Evolutionary conservation across 2,113 vertebrate species (phyloP).

Genomic region (Catharus bicknelli): DNA sequence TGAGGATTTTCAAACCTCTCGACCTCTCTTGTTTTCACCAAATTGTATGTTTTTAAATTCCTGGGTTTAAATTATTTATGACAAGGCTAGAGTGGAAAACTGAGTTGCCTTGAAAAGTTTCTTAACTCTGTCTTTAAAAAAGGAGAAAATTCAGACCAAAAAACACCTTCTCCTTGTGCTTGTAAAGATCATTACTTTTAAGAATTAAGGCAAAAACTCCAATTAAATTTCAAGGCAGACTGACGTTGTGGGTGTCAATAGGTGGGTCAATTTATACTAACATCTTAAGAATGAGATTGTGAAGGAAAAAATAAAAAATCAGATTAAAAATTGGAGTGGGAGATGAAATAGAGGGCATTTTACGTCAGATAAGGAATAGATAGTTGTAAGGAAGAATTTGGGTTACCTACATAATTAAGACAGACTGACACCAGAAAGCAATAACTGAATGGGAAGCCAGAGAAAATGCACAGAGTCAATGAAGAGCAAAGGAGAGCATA

Average conservation of each 20-base stretch:
- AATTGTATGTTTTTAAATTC: background rate
- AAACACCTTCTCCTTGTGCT: fast-evolving
- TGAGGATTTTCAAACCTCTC: background rate
- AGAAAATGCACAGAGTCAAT: background rate
- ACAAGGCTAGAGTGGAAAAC: background rate
- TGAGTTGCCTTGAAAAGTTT: background rate
- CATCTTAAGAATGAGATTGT: background rate
- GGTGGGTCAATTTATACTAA: background rate
- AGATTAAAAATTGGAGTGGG: background rate
- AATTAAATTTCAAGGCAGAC: background rate
- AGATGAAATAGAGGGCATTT: background rate
- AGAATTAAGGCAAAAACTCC: background rate
- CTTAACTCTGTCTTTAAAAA: background rate
- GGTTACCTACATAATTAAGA: background rate
- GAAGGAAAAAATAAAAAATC: background rate
- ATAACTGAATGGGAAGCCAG: background rate
- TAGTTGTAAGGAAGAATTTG: background rate
- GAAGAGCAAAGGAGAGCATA: background rate
- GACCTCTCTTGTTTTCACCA: background rate
- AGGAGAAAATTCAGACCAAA: background rate
- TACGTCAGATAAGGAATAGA: background rate
- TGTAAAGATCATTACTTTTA: background rate
- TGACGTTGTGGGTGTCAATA: background rate
- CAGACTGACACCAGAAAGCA: background rate
- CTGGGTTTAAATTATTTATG: background rate